Evolutionary conservation across 2,888 invertebrate species (phyloP).

Genomic region (Tachina lurida): DNA sequence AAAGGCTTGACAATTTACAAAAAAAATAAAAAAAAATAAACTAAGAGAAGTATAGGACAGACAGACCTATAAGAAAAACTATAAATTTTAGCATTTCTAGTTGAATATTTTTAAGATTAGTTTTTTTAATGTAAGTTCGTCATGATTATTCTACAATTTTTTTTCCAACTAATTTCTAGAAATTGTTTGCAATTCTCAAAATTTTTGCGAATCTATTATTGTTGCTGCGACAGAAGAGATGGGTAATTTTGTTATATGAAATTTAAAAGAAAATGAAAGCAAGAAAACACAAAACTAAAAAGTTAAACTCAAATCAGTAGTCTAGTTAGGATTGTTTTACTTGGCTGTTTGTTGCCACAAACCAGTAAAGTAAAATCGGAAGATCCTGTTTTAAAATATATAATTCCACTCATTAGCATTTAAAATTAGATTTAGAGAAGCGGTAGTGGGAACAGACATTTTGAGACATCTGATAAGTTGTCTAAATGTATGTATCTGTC

Average conservation of each 20-base stretch:
- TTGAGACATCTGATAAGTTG: no score
- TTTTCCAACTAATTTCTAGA: slow-evolving; percentile 6
- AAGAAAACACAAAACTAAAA: no score
- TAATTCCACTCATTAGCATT: no score
- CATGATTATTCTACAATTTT: slow-evolving; percentile 9
- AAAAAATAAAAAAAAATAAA: slow-evolving; percentile 2
- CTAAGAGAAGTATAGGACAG: slow-evolving; percentile 23
- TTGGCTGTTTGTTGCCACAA: no score
- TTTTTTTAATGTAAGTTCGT: slow-evolving; percentile 42
- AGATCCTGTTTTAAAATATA: no score
- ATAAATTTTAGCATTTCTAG: slow-evolving; percentile 8
- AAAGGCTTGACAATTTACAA: slow-evolving; percentile 37
- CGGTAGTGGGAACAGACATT: no score
- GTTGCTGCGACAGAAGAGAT: not conserved
- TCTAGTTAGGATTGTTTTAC: no score
- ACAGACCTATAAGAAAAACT: not conserved
- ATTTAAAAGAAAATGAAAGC: no score
- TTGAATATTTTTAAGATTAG: not conserved
- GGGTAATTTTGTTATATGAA: not conserved
- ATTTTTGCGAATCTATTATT: not conserved
- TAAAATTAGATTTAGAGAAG: no score
- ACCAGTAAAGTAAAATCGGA: no score
- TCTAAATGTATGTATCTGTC: no score
- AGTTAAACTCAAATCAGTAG: no score
- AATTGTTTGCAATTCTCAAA: slow-evolving; percentile 14